Evolutionary conservation across 2,797 vertebrate genomes (phyloP).

Genomic region (Alectoris magna): DNA sequence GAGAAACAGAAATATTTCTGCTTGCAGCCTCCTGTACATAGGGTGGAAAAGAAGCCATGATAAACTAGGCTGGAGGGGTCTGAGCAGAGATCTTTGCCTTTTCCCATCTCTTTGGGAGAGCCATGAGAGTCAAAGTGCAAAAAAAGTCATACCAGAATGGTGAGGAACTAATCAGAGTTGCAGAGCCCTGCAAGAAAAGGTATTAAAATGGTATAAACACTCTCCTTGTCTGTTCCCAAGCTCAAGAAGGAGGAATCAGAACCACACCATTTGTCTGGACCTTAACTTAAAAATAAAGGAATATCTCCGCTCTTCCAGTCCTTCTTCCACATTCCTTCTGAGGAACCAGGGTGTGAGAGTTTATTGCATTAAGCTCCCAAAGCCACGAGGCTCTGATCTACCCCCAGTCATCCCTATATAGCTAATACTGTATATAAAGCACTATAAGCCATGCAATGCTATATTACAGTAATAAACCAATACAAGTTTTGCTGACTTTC

Average conservation of each 20-base stretch:
- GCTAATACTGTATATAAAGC: not conserved
- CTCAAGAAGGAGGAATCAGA: not conserved
- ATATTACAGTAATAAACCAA: not conserved
- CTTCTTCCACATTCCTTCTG: not conserved
- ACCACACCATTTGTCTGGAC: not conserved
- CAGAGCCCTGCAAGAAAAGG: not conserved
- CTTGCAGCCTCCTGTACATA: fast-evolving
- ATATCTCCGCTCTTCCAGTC: not conserved
- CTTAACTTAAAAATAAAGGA: not conserved
- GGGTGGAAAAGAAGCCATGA: not conserved
- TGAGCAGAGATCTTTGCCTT: not conserved
- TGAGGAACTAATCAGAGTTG: not conserved
- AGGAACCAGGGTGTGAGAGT: not conserved
- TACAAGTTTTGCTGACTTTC: not conserved
- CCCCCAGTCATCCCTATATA: not conserved
- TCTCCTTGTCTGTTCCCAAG: not conserved
- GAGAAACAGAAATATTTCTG: not conserved
- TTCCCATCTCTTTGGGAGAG: not conserved
- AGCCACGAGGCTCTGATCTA: not conserved
- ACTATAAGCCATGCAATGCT: not conserved
- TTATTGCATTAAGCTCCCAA: not conserved
- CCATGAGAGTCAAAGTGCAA: not conserved
- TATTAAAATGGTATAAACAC: not conserved
- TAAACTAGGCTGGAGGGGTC: not conserved
- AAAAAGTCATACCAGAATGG: not conserved